Base-by-base conservation (phyloP, 2,888 invertebrate species). In the Machimus rusticus region DNA sequence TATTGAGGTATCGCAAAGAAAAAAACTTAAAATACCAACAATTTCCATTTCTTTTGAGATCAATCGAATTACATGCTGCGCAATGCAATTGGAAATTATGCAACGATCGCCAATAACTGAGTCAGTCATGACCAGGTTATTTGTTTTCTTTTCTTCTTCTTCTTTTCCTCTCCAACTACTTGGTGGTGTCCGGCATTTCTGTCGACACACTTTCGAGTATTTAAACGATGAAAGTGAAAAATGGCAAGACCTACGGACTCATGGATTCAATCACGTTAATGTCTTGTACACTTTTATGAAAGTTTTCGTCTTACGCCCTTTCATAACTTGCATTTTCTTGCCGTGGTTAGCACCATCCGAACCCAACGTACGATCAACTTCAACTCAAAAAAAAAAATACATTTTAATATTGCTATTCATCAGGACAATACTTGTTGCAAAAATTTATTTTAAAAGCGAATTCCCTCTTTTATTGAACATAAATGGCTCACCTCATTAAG, bases 11-110 rank as follows among this genome's bases (percentile, higher is more conserved):
- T 2, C 1, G 23, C 1, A 23, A 12, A 66, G 19, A 66, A 66
- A 66, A 66, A 66, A 43, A 78, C 12, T 4, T 2, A n/a, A 78
- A 77, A 37, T 77, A 37, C n/a, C 77, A 77, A 77, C 37, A 39
- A 78, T 39, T 78, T 37, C 19, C 43, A 78, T 78, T 78, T 78
- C 78, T 14, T 66, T 78, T 43, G 78, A 39, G 39, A 78, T 78
- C 78, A 39, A 78, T 78, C 78, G 43, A 78, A 43, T 39, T 76
- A 16, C 76, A 34, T 74, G 76, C 66, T 66, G 66, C 66, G 66
- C 28, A 66, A 66, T 66, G 66, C 66, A 66, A 66, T 66, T 66
- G 66, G 12, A 12, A 19, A 19, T 66, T 66, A 66, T 28, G 66
- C 66, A 66, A 66, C 28, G 19, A 66, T 66, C 28, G 5, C 37